phyloP scores from a whole-genome alignment of 2,797 vertebrate genomes.

The Pyrrhura leucotis region DNA sequence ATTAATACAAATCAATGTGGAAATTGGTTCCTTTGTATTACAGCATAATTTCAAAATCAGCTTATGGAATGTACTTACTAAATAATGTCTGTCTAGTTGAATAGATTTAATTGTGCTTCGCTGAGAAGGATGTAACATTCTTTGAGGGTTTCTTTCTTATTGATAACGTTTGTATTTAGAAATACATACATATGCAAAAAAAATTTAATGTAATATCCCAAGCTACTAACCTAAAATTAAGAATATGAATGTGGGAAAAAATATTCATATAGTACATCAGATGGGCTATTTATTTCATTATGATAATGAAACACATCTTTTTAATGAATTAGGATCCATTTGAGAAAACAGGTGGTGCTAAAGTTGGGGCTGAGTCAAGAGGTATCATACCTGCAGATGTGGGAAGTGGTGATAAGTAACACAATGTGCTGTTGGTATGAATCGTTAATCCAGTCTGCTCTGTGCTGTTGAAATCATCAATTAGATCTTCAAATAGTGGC shows the following conservation, averaged over 20 bases:
- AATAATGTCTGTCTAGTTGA: background rate
- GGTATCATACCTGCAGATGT: constrained; percentile 7
- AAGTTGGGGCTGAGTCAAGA: background rate
- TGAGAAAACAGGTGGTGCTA: constrained; percentile 2
- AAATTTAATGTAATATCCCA: background rate
- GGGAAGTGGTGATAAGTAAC: background rate
- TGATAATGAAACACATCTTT: background rate
- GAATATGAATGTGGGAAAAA: background rate
- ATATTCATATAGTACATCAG: background rate
- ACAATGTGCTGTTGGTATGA: background rate
- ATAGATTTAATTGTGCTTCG: constrained; percentile 11
- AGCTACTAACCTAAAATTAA: constrained; percentile 15
- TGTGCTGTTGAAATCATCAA: background rate
- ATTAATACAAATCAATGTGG: constrained; percentile 55
- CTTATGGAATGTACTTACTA: constrained; percentile 17
- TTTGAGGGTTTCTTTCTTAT: constrained; percentile 37
- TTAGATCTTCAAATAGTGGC: background rate
- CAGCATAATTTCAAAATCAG: constrained; percentile 19
- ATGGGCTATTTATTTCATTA: constrained; percentile 9
- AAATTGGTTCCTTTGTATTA: constrained; percentile 57
- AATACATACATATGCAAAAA: background rate
- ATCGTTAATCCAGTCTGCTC: background rate
- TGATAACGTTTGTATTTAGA: constrained; percentile 17
- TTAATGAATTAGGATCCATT: constrained; percentile 21
- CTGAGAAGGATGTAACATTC: background rate